Evolutionary conservation across 1,140 invertebrate genomes (phyloP).

Genomic region (Epicauta chinensis): DNA sequence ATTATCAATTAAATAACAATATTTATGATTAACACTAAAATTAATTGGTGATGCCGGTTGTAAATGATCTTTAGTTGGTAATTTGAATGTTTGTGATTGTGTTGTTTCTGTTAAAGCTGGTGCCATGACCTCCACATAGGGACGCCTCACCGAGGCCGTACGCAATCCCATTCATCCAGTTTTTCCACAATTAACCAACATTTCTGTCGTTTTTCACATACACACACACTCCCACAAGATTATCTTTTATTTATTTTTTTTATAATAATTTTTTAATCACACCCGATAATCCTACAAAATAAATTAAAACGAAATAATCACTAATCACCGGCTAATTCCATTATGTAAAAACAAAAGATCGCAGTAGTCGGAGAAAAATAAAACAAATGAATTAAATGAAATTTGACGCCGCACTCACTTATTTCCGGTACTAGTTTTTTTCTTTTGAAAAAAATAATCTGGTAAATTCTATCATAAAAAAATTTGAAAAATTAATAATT

Average conservation of each 20-base stretch:
- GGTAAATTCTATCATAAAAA: too few relatives aligned
- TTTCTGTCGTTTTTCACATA: background rate
- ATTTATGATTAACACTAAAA: slow-evolving; percentile 35
- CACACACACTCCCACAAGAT: background rate
- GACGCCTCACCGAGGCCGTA: slow-evolving; percentile 50
- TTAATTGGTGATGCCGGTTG: slow-evolving; percentile 38
- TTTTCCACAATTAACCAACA: slow-evolving; percentile 25
- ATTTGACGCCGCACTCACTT: too few relatives aligned
- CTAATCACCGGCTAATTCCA: slow-evolving; percentile 33
- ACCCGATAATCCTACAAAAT: too few relatives aligned
- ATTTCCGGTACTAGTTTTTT: too few relatives aligned
- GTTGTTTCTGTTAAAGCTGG: slow-evolving; percentile 63
- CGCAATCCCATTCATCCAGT: slow-evolving; percentile 58
- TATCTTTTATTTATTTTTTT: background rate
- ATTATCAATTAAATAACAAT: slow-evolving; percentile 40
- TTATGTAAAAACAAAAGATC: too few relatives aligned
- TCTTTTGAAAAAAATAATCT: too few relatives aligned
- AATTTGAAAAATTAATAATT: too few relatives aligned
- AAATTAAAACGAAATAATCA: too few relatives aligned
- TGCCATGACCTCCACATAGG: slow-evolving; percentile 63
- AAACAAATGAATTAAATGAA: background rate
- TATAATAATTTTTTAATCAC: too few relatives aligned
- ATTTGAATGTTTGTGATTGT: slow-evolving; percentile 53
- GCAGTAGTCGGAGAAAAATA: slow-evolving; percentile 16
- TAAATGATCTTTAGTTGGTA: slow-evolving; percentile 42